Evolutionary conservation across 1,140 invertebrate genomes (phyloP).

Genomic region (Scaptomyza montana): DNA sequence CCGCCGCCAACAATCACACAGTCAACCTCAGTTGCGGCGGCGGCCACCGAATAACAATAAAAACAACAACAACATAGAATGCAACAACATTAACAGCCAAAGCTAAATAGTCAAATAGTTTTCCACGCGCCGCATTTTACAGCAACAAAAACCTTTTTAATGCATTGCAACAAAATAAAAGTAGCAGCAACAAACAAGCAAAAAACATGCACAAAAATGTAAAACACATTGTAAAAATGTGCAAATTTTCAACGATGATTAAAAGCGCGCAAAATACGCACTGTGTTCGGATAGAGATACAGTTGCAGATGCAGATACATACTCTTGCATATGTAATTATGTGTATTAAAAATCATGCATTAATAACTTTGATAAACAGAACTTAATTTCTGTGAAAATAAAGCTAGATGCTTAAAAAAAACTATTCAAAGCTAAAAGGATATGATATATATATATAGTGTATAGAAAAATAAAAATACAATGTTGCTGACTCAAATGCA

Average conservation of each 20-base stretch:
- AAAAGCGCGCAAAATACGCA: slow-evolving; percentile 52
- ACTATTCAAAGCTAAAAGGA: no score
- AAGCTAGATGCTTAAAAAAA: no score
- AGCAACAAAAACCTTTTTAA: slow-evolving; percentile 21
- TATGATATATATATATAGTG: no score
- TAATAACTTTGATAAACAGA: no score
- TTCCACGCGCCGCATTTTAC: slow-evolving; percentile 54
- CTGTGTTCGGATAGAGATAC: slow-evolving; percentile 4
- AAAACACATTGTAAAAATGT: slow-evolving; percentile 77
- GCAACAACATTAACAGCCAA: slow-evolving; percentile 19
- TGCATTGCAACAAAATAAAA: slow-evolving; percentile 8
- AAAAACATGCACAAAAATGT: slow-evolving; percentile 67
- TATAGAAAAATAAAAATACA: no score
- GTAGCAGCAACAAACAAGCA: background rate
- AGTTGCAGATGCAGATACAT: background rate
- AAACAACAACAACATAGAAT: slow-evolving; percentile 22
- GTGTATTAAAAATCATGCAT: background rate
- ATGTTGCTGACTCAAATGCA: no score
- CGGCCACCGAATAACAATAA: slow-evolving; percentile 40
- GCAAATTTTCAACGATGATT: slow-evolving; percentile 70
- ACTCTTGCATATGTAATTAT: background rate
- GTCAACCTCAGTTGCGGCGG: slow-evolving; percentile 54
- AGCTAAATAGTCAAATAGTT: slow-evolving; percentile 63
- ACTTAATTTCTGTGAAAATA: no score
- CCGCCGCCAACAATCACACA: slow-evolving; percentile 64